phyloP scores from a whole-genome alignment of 2,113 vertebrate genomes.

The Origma solitaria region DNA sequence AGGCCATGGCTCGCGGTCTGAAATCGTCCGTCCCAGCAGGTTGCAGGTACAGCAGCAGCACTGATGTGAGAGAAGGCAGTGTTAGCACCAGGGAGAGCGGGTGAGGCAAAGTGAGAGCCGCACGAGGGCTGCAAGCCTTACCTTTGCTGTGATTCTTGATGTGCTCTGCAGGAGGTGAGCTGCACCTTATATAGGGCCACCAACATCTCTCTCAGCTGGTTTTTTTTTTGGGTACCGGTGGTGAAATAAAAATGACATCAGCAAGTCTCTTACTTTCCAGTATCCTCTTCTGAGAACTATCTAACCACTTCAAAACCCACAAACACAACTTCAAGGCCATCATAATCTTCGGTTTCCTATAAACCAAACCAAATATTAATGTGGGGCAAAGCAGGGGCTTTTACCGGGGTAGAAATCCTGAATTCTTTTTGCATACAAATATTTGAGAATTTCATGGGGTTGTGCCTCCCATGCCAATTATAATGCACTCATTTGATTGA shows the following conservation, averaged over 20 bases:
- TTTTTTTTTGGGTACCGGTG: neutral
- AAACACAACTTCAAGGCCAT: constrained; percentile 42
- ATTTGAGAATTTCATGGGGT: neutral
- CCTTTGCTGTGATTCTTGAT: constrained; percentile 46
- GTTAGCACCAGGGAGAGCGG: neutral
- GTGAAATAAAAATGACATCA: constrained; percentile 71
- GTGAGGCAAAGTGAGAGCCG: neutral
- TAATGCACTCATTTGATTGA: neutral
- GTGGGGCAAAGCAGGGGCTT: neutral
- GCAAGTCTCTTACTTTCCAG: constrained; percentile 74
- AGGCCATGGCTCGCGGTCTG: constrained; percentile 24
- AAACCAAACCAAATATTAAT: neutral
- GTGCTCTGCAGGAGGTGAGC: constrained; percentile 17
- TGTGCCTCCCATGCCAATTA: neutral
- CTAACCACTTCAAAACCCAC: constrained; percentile 71
- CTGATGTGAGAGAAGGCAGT: constrained; percentile 6
- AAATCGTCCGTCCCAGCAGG: neutral
- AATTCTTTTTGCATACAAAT: neutral
- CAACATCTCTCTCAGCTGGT: neutral
- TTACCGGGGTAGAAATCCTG: neutral
- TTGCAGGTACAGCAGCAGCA: neutral
- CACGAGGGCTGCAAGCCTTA: constrained; percentile 31
- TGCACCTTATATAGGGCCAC: constrained; percentile 68
- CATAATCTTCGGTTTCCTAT: constrained; percentile 35
- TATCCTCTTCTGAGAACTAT: constrained; percentile 73